Percentiles rank a stretch among this genome's conserved stretches.
phyloP scores from a whole-genome alignment of 2,113 vertebrate genomes.

The Pterocles burchelli region DNA sequence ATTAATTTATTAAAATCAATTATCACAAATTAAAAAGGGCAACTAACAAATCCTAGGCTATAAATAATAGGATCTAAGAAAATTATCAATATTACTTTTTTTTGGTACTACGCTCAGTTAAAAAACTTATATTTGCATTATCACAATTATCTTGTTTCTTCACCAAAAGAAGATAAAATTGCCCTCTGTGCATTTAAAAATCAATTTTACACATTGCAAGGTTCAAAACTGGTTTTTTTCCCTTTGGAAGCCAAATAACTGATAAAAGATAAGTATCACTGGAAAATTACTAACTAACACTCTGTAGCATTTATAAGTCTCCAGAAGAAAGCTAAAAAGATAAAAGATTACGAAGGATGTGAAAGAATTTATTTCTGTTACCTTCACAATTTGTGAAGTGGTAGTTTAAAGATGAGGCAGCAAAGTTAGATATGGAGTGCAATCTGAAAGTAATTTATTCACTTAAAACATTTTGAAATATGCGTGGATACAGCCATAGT shows the following conservation, averaged over 20 bases:
- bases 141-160: background rate
- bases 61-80: background rate
- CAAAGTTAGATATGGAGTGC: background rate
- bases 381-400: background rate
- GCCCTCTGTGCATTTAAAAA: background rate
- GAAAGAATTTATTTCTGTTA: background rate
- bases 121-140: background rate
- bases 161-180: background rate
- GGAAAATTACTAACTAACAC: background rate
- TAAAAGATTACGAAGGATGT: background rate
- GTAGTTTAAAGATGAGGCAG: background rate
- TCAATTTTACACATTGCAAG: background rate
- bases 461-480: background rate
- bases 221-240: background rate
- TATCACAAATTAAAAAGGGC: background rate
- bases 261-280: background rate
- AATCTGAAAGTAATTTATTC: background rate
- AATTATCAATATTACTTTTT: background rate
- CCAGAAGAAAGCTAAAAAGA: background rate
- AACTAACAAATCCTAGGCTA: background rate
- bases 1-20: conserved; percentile 1
- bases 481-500: background rate
- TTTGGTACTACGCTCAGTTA: background rate
- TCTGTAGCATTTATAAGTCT: background rate
- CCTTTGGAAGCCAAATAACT: background rate